Evolutionary conservation across 2,888 invertebrate species (phyloP).

Genomic region (Cephus rjabovi): DNA sequence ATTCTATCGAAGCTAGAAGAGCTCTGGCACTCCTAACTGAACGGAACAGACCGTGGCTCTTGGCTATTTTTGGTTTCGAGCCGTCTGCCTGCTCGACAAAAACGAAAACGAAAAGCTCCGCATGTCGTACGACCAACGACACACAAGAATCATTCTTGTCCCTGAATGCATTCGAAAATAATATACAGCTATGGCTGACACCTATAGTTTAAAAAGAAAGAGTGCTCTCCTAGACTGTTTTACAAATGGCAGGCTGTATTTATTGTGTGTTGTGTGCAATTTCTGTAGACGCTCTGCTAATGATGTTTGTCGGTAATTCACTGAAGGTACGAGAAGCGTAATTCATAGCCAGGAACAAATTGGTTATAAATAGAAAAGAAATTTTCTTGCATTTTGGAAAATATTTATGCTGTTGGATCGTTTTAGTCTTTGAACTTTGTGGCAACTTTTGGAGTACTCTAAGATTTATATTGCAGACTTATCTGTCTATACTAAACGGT

Average conservation of each 20-base stretch:
- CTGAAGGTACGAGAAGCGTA: not conserved
- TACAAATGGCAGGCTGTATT: not conserved
- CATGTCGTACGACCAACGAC: not conserved
- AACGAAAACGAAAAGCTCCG: conserved; percentile 12
- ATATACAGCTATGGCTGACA: not conserved
- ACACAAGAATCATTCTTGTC: not conserved
- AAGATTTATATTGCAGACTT: not conserved
- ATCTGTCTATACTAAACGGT: not conserved
- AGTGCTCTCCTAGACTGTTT: not conserved
- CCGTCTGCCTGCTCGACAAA: conserved; percentile 35
- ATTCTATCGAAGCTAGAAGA: conserved; percentile 50
- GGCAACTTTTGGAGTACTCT: not conserved
- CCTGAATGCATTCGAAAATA: conserved; percentile 4
- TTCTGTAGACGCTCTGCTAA: not conserved
- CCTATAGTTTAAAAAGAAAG: not conserved
- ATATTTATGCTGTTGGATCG: not conserved
- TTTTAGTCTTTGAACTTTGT: not conserved
- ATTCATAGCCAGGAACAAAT: not conserved
- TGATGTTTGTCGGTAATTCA: not conserved
- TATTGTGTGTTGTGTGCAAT: not conserved
- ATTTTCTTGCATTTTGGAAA: not conserved
- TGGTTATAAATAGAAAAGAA: not conserved
- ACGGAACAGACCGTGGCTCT: conserved; percentile 48
- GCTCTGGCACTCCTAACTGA: conserved; percentile 42
- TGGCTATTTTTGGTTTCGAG: conserved; percentile 50